Evolutionary conservation across 2,888 invertebrate species (phyloP).

Genomic region (Cryptocephalus moraei): DNA sequence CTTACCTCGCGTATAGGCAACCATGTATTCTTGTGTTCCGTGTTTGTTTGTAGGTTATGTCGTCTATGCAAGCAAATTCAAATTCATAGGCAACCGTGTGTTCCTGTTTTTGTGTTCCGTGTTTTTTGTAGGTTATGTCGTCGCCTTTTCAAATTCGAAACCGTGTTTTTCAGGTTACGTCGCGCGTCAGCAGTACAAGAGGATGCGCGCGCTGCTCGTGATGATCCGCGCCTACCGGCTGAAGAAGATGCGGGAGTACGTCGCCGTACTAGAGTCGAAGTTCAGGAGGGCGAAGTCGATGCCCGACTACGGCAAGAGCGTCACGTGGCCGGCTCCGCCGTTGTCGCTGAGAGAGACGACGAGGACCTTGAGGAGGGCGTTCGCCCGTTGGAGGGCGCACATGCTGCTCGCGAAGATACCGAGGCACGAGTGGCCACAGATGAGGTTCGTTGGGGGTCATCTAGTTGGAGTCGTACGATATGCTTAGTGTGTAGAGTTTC

Average conservation of each 20-base stretch:
- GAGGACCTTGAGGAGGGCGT: conserved; percentile 50
- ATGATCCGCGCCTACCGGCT: conserved; percentile 75
- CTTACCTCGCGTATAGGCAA: no score
- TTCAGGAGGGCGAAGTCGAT: conserved; percentile 55
- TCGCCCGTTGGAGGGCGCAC: conserved; percentile 78
- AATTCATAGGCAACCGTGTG: no score
- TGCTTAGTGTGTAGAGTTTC: no score
- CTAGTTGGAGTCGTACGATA: no score
- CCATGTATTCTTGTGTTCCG: no score
- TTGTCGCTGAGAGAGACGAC: conserved; percentile 55
- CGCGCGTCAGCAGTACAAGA: conserved; percentile 63
- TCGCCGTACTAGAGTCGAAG: conserved; percentile 50
- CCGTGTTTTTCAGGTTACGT: conserved; percentile 31
- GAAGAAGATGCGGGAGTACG: conserved; percentile 66
- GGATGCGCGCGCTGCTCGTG: conserved; percentile 72
- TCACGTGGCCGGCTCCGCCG: conserved; percentile 76
- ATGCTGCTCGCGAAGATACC: conserved; percentile 71
- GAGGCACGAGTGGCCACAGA: conserved; percentile 76
- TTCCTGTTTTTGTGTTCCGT: no score
- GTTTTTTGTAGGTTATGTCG: no score
- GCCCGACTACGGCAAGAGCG: conserved; percentile 66
- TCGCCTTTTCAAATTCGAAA: no score
- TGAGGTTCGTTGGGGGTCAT: no score
- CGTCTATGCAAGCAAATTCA: no score
- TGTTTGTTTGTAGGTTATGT: no score